These are phyloP conservation scores for Scalopus aquaticus DNA, from an alignment of 2,113 vertebrate species.

Conservation along the genomic window DNA sequence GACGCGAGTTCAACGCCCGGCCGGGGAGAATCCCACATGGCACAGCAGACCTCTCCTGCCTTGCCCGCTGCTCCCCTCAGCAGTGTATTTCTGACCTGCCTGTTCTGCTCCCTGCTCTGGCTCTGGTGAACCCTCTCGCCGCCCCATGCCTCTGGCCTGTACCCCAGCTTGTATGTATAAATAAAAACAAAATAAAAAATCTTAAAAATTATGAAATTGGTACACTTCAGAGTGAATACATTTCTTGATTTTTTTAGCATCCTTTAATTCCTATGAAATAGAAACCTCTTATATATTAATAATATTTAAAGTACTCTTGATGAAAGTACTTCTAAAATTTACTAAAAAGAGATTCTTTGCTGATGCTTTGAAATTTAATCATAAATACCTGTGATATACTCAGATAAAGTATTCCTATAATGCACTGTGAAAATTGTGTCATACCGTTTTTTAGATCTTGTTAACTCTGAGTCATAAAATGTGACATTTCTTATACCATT, in stretches of 20 bases:
- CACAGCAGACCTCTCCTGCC: too few relatives aligned
- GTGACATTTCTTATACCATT: conserved; percentile 68
- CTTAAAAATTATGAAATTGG: not conserved
- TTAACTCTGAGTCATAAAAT: conserved; percentile 73
- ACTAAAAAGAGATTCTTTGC: conserved; percentile 15
- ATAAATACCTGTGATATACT: not conserved
- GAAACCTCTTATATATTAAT: not conserved
- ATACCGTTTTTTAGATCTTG: conserved; percentile 65
- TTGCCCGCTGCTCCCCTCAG: too few relatives aligned
- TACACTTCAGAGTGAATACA: not conserved
- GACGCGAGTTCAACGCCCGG: too few relatives aligned
- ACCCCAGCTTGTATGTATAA: too few relatives aligned
- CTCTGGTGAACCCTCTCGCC: too few relatives aligned
- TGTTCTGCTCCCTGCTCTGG: too few relatives aligned
- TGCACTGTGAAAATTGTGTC: conserved; percentile 45
- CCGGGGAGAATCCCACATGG: too few relatives aligned
- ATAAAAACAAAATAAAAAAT: not conserved
- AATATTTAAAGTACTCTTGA: not conserved
- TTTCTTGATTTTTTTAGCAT: not conserved
- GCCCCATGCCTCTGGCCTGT: too few relatives aligned
- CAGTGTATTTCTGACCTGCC: too few relatives aligned
- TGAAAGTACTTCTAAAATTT: conserved; percentile 17
- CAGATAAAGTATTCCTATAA: not conserved
- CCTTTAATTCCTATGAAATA: not conserved
- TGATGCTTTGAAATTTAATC: not conserved